These are phyloP conservation scores for Meganola albula DNA, from an alignment of 2,888 invertebrate species.

Conservation along the genomic window DNA sequence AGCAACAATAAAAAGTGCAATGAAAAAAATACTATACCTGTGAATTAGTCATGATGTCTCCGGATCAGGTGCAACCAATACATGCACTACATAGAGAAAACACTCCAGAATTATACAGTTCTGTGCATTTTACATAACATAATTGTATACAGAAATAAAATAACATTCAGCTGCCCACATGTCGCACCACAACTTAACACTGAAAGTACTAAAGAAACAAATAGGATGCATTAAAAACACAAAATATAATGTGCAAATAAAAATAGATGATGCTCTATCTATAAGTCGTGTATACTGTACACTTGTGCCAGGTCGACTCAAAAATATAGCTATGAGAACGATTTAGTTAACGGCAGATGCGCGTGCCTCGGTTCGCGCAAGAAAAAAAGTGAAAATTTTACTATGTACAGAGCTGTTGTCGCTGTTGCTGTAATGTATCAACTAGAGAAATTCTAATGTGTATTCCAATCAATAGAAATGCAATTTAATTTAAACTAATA, in stretches of 20 bases:
- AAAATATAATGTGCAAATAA: conserved; percentile 41
- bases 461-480: conserved; percentile 39
- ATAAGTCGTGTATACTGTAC: conserved; percentile 36
- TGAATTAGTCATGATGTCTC: conserved; percentile 78
- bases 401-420: conserved; percentile 44
- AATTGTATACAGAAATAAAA: conserved; percentile 63
- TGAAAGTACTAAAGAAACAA: conserved; percentile 66
- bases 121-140: conserved; percentile 66
- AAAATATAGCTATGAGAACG: conserved; percentile 42
- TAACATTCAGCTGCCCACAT: conserved; percentile 64
- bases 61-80: conserved; percentile 58
- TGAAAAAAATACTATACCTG: conserved; percentile 71
- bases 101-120: conserved; percentile 60
- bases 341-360: conserved; percentile 47
- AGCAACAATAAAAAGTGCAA: conserved; percentile 30
- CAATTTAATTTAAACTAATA: conserved; percentile 33
- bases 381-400: conserved; percentile 73
- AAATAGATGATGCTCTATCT: conserved; percentile 26
- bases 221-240: conserved; percentile 56
- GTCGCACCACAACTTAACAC: conserved; percentile 69
- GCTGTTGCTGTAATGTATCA: conserved; percentile 34
- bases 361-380: conserved; percentile 56
- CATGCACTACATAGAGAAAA: conserved; percentile 72
- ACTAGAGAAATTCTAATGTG: conserved; percentile 65
- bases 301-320: conserved; percentile 38